Base-by-base conservation (phyloP, 2,888 invertebrate species). In the Agriopis aurantiaria region DNA sequence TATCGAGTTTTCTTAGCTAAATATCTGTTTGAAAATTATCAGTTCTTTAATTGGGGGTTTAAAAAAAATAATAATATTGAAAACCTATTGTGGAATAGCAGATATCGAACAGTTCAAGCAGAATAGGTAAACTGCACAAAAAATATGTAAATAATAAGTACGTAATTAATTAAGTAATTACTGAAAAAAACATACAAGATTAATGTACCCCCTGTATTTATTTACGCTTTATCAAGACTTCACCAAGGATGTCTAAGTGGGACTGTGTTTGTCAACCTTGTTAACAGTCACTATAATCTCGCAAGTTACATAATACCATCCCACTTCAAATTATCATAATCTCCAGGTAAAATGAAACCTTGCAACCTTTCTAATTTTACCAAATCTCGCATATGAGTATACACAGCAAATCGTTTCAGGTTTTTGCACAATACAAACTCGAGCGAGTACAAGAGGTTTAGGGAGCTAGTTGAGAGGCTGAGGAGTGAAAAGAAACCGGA, bases 391-490 rank as follows among this genome's bases (percentile, higher is more conserved):
- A 74, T 67, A 66, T 72, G 68, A 80, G 82, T 84, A 78, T 83
- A 79, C 74, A 69, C 41, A 48, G 48, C 12, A 67, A 74, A 78
- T 86, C 73, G 41, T 92, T 92, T 51, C 91, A 95, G 95, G 95
- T 94, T 94, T 75, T 91, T 95, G 65, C 92, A 91, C 84, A 92
- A 91, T 80, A 84, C 88, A 57, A 90, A 91, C 79, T 91, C 91
- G 74, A 87, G 82, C 71, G 94, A 95, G 76, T 95, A 94, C 81
- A 91, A 92, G 91, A 83, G 84, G 85, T 95, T 92, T 80, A 85
- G 93, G 86, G 87, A 91, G 76, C 80, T 94, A 80, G 90, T 95
- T 63, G 70, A 71, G 68, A 88, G 87, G 75, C 82, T 90, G 59
- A 85, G 91, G 48, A 75, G 74, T 12, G 89, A 90, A 3, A 86